phyloP scores from a whole-genome alignment of 2,797 vertebrate genomes.

The Sebastes variabilis region DNA sequence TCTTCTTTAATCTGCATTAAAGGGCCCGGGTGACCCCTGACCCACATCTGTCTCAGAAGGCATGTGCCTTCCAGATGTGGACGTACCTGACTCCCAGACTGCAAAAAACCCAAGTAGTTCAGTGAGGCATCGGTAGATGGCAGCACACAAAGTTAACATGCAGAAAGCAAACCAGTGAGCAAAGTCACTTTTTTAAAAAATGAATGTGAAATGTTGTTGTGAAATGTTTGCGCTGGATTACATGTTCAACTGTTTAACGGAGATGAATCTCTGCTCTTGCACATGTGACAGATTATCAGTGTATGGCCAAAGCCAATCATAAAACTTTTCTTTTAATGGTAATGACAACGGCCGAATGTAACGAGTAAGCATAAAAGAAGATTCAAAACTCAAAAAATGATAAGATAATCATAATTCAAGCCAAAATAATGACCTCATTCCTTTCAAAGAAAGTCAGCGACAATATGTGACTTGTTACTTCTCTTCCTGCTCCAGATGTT shows the following conservation, averaged over 20 bases:
- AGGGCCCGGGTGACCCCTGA: conserved; percentile 67
- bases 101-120: conserved; percentile 21
- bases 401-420: neutral
- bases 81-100: conserved; percentile 30
- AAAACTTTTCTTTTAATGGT: neutral
- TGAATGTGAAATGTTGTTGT: neutral
- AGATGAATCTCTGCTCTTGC: neutral
- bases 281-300: neutral
- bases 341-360: neutral
- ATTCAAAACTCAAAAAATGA: neutral
- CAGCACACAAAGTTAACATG: conserved; percentile 45
- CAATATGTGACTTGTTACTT: conserved; percentile 30
- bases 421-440: conserved; percentile 14
- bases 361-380: neutral
- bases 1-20: conserved; percentile 77
- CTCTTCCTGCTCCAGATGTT: conserved; percentile 66
- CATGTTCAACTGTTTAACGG: neutral
- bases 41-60: conserved; percentile 70
- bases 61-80: conserved; percentile 85
- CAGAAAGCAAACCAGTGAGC: neutral
- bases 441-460: conserved; percentile 4
- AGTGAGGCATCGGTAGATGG: conserved; percentile 64
- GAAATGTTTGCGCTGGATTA: neutral
- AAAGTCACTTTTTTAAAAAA: neutral
- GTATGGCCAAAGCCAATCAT: neutral